These are phyloP conservation scores for Actinemys pallida DNA, from an alignment of 2,113 vertebrate genomes.

Conservation along the genomic window DNA sequence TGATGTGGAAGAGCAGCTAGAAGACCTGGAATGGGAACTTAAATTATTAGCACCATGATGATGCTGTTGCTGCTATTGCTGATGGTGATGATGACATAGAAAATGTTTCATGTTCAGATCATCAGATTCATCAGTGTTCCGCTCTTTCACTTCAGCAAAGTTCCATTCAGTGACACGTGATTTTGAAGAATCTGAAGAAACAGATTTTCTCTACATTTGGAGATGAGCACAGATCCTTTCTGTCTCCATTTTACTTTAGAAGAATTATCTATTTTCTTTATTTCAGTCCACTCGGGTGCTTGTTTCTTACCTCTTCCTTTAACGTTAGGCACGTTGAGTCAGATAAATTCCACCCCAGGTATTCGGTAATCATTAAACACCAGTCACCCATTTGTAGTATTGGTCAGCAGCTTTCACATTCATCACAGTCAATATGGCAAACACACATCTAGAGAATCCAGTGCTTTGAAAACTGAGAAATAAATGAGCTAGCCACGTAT, in stretches of 20 bases:
- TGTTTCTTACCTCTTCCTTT: too few relatives aligned
- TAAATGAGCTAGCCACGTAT: too few relatives aligned
- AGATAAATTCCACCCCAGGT: too few relatives aligned
- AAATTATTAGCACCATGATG: background rate
- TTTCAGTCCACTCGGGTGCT: background rate
- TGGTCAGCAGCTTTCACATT: too few relatives aligned
- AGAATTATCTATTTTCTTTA: accelerated
- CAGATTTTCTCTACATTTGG: background rate
- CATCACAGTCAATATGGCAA: too few relatives aligned
- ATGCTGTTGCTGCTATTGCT: too few relatives aligned
- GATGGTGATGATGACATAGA: background rate
- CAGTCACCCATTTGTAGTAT: too few relatives aligned
- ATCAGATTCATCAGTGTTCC: background rate
- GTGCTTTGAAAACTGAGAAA: too few relatives aligned
- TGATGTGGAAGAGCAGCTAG: background rate
- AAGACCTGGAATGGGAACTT: background rate
- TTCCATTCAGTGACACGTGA: accelerated
- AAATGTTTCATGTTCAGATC: background rate
- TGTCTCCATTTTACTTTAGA: background rate
- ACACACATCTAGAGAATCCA: too few relatives aligned
- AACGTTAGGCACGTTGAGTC: too few relatives aligned
- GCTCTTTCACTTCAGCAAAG: background rate
- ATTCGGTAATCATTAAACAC: too few relatives aligned
- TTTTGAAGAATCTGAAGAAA: background rate
- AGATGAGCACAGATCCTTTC: background rate